Evolutionary conservation across 2,113 vertebrate species (phyloP).

Genomic region (Pedetes capensis): DNA sequence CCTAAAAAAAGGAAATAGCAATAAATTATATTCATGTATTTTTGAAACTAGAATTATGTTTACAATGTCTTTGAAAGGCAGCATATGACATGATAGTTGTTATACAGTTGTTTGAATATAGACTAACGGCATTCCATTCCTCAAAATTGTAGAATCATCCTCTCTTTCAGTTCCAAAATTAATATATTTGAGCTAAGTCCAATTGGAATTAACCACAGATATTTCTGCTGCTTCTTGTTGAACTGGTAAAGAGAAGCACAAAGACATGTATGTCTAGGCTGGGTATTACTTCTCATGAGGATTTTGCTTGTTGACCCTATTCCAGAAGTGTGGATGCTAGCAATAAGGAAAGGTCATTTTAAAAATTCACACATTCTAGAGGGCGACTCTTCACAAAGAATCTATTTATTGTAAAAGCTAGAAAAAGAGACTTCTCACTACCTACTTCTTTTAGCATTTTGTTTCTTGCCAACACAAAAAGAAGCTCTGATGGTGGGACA

Average conservation of each 20-base stretch:
- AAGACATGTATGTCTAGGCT: background rate
- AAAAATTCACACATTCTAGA: slow-evolving; percentile 75
- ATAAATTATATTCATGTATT: background rate
- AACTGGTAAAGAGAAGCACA: background rate
- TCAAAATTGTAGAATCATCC: background rate
- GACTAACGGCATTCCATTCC: background rate
- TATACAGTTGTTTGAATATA: background rate
- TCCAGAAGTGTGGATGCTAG: slow-evolving; percentile 54
- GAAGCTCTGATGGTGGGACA: slow-evolving; percentile 27
- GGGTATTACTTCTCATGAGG: slow-evolving; percentile 34
- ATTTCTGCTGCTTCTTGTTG: background rate
- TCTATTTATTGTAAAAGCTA: slow-evolving; percentile 63
- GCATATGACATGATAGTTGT: background rate
- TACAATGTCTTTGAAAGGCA: background rate
- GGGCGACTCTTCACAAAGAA: slow-evolving; percentile 70
- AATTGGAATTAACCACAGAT: background rate
- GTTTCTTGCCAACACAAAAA: slow-evolving; percentile 75
- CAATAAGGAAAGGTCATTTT: slow-evolving; percentile 72
- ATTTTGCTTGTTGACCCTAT: slow-evolving; percentile 58
- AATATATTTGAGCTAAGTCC: background rate
- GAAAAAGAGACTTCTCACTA: slow-evolving; percentile 75
- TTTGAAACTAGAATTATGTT: background rate
- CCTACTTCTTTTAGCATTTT: slow-evolving; percentile 70
- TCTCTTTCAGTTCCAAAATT: slow-evolving; percentile 2
- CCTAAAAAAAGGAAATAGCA: background rate